Conservation (phyloP, 2,888 invertebrate genomes). For the Rhopalosiphum nymphaeae region DNA sequence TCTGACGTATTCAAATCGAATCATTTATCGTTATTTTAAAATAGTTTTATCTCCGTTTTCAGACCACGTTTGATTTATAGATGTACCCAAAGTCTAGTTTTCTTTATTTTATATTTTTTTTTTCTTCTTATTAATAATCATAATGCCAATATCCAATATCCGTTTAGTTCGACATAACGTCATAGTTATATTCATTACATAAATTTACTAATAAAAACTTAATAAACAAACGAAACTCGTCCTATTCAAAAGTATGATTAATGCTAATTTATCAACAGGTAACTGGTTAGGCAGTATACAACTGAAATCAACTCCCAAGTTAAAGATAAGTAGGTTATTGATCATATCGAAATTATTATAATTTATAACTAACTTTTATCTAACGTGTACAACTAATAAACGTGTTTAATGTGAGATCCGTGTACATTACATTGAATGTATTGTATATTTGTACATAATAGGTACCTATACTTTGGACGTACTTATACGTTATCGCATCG, state of each 20-base stretch:
- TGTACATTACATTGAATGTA: too few species aligned
- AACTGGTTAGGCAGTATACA: background rate
- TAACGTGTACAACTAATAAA: too few species aligned
- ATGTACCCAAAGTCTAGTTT: background rate
- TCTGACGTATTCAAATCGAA: too few species aligned
- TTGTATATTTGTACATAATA: too few species aligned
- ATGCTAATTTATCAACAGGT: background rate
- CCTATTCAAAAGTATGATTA: background rate
- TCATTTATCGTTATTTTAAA: too few species aligned
- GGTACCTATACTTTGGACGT: too few species aligned
- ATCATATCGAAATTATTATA: too few species aligned
- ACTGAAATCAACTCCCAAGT: background rate
- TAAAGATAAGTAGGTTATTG: too few species aligned
- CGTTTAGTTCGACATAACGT: constrained; percentile 6
- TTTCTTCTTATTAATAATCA: constrained; percentile 22
- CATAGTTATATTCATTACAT: constrained; percentile 1
- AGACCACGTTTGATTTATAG: background rate
- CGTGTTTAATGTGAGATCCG: too few species aligned
- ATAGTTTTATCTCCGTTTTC: background rate
- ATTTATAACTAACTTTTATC: too few species aligned
- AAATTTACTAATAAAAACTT: background rate
- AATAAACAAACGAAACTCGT: too few species aligned
- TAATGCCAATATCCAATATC: background rate
- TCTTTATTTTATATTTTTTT: background rate
- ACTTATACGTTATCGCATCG: too few species aligned